Evolutionary conservation across 2,113 vertebrate genomes (phyloP), one percentile per base, ranked within the genome.

Genomic region (Gasterosteus nipponicus): DNA sequence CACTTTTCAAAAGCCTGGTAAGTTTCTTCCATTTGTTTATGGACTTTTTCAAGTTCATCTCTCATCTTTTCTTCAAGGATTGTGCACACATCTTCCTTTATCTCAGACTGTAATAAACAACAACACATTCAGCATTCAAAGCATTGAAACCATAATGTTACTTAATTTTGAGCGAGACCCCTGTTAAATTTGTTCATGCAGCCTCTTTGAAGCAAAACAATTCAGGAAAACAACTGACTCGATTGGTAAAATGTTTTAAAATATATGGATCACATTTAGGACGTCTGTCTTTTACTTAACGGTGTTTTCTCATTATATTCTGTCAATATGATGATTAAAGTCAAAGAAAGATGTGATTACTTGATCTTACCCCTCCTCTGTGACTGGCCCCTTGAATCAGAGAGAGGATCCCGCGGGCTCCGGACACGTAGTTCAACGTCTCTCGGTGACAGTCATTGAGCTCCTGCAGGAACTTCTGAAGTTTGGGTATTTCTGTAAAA

Each of bases 341-440:
- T 58, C 6, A 73, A 38, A 14, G 39, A 10, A 0, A 60, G 1
- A 7, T n/a, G 16, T 39, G 18, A 18, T 53, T 11, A n/a, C 58
- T 0, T 26, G 10, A 41, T 69, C 68, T 67, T 67, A 84, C 81
- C 73, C 12, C 41, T 54, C 33, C 29, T 58, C 5, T 39, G 35
- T 10, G 0, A 1, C 14, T 58, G 47, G 82, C 42, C 1, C 71
- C 74, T 59, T 82, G 67, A 71, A 89, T 89, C 66, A 86, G 58
- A 49, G 70, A 82, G 22, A 89, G 80, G 76, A 89, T 83, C 63
- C 71, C 64, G 33, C 18, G 4, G 54, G 77, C 87, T 76, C 80
- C 64, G 42, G 64, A 82, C 18, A 89, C 83, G 75, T 60, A 87
- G 53, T 75, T 85, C 0, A 67, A 26, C 42, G 75, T 73, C 59